Conservation (phyloP, 1,140 invertebrate genomes). For the Nephila pilipes region DNA sequence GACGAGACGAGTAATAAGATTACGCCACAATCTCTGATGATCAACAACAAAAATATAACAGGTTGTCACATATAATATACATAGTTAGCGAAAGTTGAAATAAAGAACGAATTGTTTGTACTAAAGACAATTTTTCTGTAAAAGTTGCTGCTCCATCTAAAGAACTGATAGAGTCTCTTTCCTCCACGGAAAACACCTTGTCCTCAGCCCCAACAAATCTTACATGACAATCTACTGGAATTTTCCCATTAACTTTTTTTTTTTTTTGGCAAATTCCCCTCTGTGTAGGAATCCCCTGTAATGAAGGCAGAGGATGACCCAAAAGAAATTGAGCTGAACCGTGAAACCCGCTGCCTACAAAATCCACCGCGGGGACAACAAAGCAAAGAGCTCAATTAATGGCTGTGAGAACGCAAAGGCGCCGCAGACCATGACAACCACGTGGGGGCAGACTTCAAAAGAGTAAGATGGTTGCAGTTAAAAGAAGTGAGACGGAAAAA, state of each 20-base stretch:
- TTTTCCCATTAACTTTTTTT: neutral
- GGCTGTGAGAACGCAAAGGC: neutral
- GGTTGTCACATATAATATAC: too few relatives aligned
- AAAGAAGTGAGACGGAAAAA: neutral
- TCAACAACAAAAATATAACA: too few relatives aligned
- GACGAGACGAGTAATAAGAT: too few relatives aligned
- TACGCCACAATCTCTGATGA: too few relatives aligned
- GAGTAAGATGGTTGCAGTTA: neutral
- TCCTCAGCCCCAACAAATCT: neutral
- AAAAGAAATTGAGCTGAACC: slow-evolving; percentile 6
- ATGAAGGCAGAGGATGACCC: neutral
- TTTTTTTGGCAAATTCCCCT: too few relatives aligned
- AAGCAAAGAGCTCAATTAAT: neutral
- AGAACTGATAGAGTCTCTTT: too few relatives aligned
- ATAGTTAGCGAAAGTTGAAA: too few relatives aligned
- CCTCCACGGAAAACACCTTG: too few relatives aligned
- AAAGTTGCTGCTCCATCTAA: too few relatives aligned
- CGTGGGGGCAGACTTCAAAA: slow-evolving; percentile 9
- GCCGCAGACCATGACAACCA: neutral
- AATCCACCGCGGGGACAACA: neutral
- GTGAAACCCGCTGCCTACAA: neutral
- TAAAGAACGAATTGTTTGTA: too few relatives aligned
- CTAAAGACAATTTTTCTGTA: too few relatives aligned
- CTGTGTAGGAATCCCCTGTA: neutral
- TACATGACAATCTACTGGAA: neutral